Evolutionary conservation across 2,113 vertebrate genomes (phyloP), one percentile per base, ranked within the genome.

Genomic region (Fregata magnificens): DNA sequence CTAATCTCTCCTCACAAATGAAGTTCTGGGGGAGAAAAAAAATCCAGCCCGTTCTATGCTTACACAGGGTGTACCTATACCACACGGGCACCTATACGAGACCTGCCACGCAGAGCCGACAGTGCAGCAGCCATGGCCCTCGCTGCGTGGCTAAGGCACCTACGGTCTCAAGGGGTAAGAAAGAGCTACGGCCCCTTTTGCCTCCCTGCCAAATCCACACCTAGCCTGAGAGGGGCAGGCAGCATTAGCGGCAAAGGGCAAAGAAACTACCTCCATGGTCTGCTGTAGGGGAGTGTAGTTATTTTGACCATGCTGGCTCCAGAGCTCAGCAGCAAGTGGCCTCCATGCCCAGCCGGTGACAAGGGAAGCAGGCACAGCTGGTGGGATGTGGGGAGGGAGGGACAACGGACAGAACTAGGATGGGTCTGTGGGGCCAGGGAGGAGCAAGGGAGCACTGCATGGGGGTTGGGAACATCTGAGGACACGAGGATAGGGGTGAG

Each of bases 151-250:
- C 32, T 47, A 65, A 8, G 26, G 40, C 55, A 91, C 42, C 18
- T 42, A 24, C 2, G 24, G 21, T 25, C 40, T 53, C 58, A 28
- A 1, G 0, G 28, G 34, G 32, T 26, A 65, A 78, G 26, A 56
- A 58, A 13, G 7, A 7, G 31, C 44, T 50, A 32, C 0, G 1
- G 31, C 9, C 13, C 11, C 34, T 55, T 70, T 32, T 5, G 1
- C 16, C n/a, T 32, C 38, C 18, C 32, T 15, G 49, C 24, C 78
- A 94, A 87, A 95, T 14, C 49, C 78, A 50, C 9, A 26, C 6
- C 18, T 15, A 55, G 63, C n/a, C 73, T 8, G 40, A 76, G 77
- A 50, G 42, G 53, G 59, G 50, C 69, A 83, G 80, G 28, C 65
- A 79, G 70, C 25, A 9, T 28, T 6, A 56, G 84, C 2, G 0